Evolutionary conservation across 2,113 vertebrate genomes (phyloP).

Genomic region (Atherinomorus stipes): DNA sequence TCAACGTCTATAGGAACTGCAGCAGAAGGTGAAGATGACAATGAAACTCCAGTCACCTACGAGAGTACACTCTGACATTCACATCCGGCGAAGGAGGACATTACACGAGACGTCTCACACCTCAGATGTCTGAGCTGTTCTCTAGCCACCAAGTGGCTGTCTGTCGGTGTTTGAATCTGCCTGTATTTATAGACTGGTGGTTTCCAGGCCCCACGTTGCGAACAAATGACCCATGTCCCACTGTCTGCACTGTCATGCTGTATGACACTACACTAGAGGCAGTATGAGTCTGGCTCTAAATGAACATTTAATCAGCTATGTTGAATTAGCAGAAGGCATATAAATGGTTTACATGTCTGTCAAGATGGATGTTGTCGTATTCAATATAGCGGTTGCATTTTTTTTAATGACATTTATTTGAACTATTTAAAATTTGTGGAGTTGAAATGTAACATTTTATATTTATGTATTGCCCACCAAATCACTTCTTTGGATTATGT

Average conservation of each 20-base stretch:
- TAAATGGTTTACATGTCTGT: slow-evolving; percentile 36
- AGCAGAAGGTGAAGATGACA: slow-evolving; percentile 56
- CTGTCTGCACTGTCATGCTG: slow-evolving; percentile 18
- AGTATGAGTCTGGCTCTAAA: slow-evolving; percentile 9
- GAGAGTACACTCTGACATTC: slow-evolving; percentile 82
- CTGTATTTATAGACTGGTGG: slow-evolving; percentile 61
- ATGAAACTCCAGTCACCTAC: slow-evolving; percentile 77
- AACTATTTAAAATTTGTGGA: slow-evolving; percentile 10
- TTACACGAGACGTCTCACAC: slow-evolving; percentile 27
- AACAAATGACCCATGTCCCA: slow-evolving; percentile 41
- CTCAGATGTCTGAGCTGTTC: slow-evolving; percentile 36
- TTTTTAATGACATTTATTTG: neutral
- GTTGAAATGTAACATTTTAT: slow-evolving; percentile 13
- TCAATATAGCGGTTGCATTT: slow-evolving; percentile 15
- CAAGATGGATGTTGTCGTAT: neutral
- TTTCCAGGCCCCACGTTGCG: slow-evolving; percentile 41
- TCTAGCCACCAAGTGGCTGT: slow-evolving; percentile 56
- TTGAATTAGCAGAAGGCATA: slow-evolving; percentile 1
- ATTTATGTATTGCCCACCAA: neutral
- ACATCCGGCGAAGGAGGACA: slow-evolving; percentile 11
- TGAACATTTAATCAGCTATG: slow-evolving; percentile 1
- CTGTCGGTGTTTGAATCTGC: slow-evolving; percentile 33
- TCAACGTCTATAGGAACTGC: slow-evolving; percentile 38
- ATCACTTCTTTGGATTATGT: neutral
- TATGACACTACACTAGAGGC: neutral